These are phyloP conservation scores for Poliocrania exsul DNA, from an alignment of 2,797 vertebrate genomes.

Conservation along the genomic window DNA sequence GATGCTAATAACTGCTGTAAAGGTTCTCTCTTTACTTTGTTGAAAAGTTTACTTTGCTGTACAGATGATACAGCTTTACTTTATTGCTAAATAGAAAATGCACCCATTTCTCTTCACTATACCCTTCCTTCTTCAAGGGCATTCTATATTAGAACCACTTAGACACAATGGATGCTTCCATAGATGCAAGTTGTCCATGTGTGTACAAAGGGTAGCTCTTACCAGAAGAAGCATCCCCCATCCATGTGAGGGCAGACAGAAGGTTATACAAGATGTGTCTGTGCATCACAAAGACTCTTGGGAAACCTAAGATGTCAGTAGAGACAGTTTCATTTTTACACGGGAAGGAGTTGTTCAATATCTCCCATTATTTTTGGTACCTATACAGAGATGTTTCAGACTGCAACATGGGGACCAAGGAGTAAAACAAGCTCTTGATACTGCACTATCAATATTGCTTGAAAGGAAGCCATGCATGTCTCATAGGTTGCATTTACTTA, in stretches of 20 bases:
- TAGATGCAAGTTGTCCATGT: neutral
- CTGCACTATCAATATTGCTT: neutral
- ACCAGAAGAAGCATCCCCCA: neutral
- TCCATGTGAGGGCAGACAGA: neutral
- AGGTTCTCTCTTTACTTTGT: neutral
- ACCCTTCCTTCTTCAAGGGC: neutral
- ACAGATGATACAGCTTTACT: slow-evolving; percentile 1
- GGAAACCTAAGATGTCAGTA: neutral
- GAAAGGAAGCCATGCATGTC: neutral
- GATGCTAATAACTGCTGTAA: slow-evolving; percentile 37
- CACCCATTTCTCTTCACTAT: neutral
- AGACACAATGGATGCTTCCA: neutral
- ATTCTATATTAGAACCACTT: neutral
- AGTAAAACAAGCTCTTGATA: neutral
- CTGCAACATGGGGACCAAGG: neutral
- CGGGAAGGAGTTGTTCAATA: neutral
- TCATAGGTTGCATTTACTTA: neutral
- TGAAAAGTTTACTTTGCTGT: slow-evolving; percentile 22
- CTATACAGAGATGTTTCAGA: neutral
- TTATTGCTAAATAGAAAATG: neutral
- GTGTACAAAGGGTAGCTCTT: neutral
- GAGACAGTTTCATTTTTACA: neutral
- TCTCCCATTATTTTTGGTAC: neutral
- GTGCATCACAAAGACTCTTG: neutral
- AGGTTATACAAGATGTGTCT: neutral